Base-by-base conservation (phyloP, 2,113 vertebrate genomes). In the Dicerorhinus sumatrensis region DNA sequence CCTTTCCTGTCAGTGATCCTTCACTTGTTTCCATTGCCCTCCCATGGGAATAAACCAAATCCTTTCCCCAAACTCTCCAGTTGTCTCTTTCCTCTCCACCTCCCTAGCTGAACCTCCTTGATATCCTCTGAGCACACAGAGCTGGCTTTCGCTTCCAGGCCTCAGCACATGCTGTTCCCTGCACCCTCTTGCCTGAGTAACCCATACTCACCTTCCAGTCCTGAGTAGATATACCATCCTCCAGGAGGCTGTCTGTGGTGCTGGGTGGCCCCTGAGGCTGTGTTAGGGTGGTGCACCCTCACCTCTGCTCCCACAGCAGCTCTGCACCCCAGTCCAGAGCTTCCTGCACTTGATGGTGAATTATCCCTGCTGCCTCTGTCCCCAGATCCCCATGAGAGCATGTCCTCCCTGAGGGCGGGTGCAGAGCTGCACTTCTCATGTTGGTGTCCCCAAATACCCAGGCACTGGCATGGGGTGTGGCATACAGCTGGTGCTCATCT, bases 151-250 rank as follows among this genome's bases (percentile, higher is more conserved):
- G 29, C 20, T 77, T 93, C 48, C 82, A 67, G 21, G 8, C 76
- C 63, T 56, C 25, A 21, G 14, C 60, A 3, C 27, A 33, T 13
- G 81, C 70, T 76, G 20, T 85, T 84, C 70, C 91, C 27, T 77
- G 2, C 31, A 20, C 51, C 70, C 14, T 29, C 48, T 29, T 5
- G 12, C 23, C 36, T 1, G 48, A 77, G 60, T 18, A 62, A 27
- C 20, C 73, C 2, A 21, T 54, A 11, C 13, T 27, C n/a, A 69
- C 4, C 7, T 16, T 63, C 56, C 29, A 67, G 72, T 29, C 18
- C 27, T 13, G 3, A 0, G 0, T 25, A 11, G 29, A 2, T 33
- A 3, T 11, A 16, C 8, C n/a, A 13, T 42, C 6, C 67, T 33
- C 29, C 67, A 33, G 67, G 80, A 39, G 25, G 54, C 69, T 3